phyloP scores from a whole-genome alignment of 2,888 invertebrate species.

The Nasonia oneida region DNA sequence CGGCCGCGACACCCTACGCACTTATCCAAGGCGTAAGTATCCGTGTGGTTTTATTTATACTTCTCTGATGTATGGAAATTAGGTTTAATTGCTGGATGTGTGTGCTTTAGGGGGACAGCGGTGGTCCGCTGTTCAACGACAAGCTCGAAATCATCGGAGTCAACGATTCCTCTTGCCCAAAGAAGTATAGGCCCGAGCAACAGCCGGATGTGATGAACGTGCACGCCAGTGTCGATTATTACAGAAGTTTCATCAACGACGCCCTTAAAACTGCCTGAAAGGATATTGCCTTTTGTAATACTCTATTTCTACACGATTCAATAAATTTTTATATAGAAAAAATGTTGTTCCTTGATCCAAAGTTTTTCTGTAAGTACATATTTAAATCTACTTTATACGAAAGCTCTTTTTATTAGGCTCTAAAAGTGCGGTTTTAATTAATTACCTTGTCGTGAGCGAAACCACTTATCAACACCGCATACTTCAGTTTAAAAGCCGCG shows the following conservation, averaged over 20 bases:
- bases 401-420: too few relatives aligned
- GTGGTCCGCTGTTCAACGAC: constrained; percentile 9
- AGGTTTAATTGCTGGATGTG: background rate
- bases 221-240: background rate
- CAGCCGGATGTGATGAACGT: background rate
- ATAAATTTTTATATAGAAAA: background rate
- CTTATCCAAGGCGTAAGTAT: background rate
- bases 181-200: background rate
- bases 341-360: too few relatives aligned
- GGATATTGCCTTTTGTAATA: background rate
- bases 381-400: too few relatives aligned
- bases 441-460: too few relatives aligned
- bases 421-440: too few relatives aligned
- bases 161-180: constrained; percentile 27
- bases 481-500: too few relatives aligned
- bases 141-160: constrained; percentile 15
- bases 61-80: background rate
- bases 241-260: background rate
- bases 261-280: background rate
- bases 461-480: too few relatives aligned
- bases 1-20: background rate
- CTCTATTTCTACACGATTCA: background rate
- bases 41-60: background rate
- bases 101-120: constrained; percentile 27
- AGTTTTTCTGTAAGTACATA: too few relatives aligned